These are phyloP conservation scores for Eospalax fontanierii DNA, from an alignment of 2,797 vertebrate genomes.

Conservation along the genomic window DNA sequence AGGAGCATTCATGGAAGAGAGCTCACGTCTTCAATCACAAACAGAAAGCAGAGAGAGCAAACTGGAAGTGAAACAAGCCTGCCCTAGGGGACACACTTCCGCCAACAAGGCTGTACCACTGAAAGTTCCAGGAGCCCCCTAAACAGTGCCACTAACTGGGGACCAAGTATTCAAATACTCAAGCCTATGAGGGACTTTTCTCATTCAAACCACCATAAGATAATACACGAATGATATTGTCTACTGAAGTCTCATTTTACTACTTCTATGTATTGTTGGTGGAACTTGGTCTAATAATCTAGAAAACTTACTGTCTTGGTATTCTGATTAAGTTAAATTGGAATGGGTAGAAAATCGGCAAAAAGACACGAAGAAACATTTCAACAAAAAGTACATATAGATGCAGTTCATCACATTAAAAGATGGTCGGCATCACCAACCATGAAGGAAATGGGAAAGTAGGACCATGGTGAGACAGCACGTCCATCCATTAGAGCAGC, in stretches of 20 bases:
- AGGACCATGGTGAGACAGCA: not conserved
- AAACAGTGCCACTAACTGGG: no score
- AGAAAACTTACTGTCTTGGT: not conserved
- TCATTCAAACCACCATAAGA: no score
- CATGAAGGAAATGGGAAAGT: conserved; percentile 8
- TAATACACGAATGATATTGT: not conserved
- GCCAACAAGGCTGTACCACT: no score
- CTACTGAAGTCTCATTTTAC: not conserved
- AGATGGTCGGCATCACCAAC: not conserved
- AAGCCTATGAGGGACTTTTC: no score
- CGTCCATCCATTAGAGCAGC: not conserved
- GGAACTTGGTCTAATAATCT: not conserved
- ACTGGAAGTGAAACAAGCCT: no score
- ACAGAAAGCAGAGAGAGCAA: no score
- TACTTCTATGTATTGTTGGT: not conserved
- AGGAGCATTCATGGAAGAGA: no score
- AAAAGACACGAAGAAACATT: not conserved
- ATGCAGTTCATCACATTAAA: conserved; percentile 31
- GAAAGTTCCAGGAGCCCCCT: no score
- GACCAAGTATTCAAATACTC: no score
- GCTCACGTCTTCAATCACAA: no score
- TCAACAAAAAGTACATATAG: not conserved
- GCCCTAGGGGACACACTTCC: no score
- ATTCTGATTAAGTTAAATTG: conserved; percentile 39
- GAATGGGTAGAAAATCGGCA: conserved; percentile 22